Percentiles rank a stretch among this genome's conserved stretches.
Evolutionary conservation across 2,797 vertebrate genomes (phyloP).

Genomic region (Trematomus bernacchii): DNA sequence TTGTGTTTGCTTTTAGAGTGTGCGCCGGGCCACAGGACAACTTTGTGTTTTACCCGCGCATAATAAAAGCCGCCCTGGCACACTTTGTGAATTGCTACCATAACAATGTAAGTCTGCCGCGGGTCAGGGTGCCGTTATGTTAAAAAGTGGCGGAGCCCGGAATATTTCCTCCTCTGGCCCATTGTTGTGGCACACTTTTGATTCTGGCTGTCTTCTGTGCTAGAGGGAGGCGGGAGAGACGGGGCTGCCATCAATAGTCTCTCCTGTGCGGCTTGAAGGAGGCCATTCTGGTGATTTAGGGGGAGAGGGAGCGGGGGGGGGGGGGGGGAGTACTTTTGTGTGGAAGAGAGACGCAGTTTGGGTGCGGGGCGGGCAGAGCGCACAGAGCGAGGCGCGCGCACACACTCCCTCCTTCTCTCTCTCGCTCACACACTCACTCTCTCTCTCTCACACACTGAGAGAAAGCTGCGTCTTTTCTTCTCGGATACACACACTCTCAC

Average conservation of each 20-base stretch:
- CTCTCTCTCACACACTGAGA: constrained; percentile 38
- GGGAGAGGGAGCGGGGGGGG: constrained; percentile 26
- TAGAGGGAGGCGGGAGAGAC: constrained; percentile 5
- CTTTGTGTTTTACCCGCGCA: constrained; percentile 31
- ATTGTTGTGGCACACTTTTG: constrained; percentile 86
- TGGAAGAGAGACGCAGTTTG: constrained; percentile 72
- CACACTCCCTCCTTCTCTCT: constrained; percentile 25
- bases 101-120: constrained; percentile 68
- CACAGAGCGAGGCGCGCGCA: constrained; percentile 39
- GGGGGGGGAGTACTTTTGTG: constrained; percentile 30
- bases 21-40: not conserved
- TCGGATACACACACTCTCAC: constrained; percentile 61
- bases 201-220: constrained; percentile 61
- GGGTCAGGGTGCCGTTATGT: constrained; percentile 63
- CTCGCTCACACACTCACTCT: constrained; percentile 31
- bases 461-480: constrained; percentile 78
- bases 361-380: constrained; percentile 79
- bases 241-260: constrained; percentile 74
- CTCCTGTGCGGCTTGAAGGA: constrained; percentile 76
- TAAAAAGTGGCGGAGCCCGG: constrained; percentile 60
- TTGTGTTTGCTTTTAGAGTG: not conserved
- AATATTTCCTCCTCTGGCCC: constrained; percentile 78
- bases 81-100: constrained; percentile 58
- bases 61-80: constrained; percentile 59
- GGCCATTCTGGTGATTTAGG: constrained; percentile 87